Percentiles rank a stretch among this genome's conserved stretches.
These are phyloP conservation scores for Tiliacea aurago DNA, from an alignment of 2,888 invertebrate species.

Conservation along the genomic window DNA sequence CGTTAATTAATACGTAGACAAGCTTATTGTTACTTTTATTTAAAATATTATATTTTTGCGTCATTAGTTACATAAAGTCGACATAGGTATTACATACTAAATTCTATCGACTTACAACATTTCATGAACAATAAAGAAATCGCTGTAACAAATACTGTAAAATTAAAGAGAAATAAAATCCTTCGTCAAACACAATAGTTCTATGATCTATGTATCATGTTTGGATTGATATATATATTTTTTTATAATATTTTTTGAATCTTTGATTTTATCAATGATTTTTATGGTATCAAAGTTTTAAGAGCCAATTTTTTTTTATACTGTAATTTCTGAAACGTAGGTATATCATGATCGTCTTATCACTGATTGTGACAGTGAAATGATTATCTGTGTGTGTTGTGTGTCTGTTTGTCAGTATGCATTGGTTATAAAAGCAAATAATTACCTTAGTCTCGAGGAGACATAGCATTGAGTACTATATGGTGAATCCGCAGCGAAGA, in stretches of 20 bases:
- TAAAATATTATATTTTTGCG: conserved; percentile 36
- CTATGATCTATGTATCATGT: not conserved
- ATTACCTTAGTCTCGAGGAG: conserved; percentile 86
- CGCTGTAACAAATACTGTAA: conserved; percentile 61
- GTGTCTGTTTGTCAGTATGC: conserved; percentile 57
- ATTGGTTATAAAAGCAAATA: conserved; percentile 72
- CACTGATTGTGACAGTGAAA: conserved; percentile 16
- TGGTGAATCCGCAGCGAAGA: conserved; percentile 55
- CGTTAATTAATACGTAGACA: conserved; percentile 40
- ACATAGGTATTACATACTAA: conserved; percentile 22
- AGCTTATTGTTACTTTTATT: conserved; percentile 51
- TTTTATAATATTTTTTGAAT: not conserved
- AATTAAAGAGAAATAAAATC: conserved; percentile 35
- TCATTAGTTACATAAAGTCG: conserved; percentile 54
- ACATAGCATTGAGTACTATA: conserved; percentile 80
- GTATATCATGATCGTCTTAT: not conserved
- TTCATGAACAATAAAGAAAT: conserved; percentile 33
- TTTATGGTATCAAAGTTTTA: not conserved
- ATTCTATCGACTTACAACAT: conserved; percentile 67
- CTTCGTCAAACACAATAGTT: not conserved
- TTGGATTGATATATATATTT: not conserved
- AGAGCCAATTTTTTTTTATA: conserved; percentile 12
- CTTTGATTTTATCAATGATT: not conserved
- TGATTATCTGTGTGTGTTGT: conserved; percentile 29
- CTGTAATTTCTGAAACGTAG: not conserved